These are phyloP conservation scores for Plotosus lineatus DNA, from an alignment of 2,113 vertebrate species.

Conservation along the genomic window DNA sequence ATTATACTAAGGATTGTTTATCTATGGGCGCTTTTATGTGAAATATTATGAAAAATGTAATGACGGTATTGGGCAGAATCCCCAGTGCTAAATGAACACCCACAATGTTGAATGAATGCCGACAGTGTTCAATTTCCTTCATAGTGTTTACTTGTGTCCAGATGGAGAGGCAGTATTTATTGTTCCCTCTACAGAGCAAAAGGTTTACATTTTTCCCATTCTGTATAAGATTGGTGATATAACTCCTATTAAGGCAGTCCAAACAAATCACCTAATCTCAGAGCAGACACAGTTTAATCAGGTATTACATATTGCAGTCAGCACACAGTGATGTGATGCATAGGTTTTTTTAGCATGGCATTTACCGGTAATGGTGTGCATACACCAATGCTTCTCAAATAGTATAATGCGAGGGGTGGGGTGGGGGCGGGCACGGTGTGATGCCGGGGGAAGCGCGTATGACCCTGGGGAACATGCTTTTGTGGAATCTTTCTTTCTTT, in stretches of 20 bases:
- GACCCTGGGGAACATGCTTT: no score
- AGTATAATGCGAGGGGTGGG: no score
- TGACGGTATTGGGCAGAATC: not conserved
- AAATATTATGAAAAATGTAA: conserved; percentile 4
- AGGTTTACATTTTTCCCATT: not conserved
- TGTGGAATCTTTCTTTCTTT: no score
- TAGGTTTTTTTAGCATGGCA: not conserved
- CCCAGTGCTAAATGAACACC: conserved; percentile 8
- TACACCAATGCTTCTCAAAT: no score
- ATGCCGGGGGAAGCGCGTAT: no score
- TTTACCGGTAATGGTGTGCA: no score
- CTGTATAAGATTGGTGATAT: not conserved
- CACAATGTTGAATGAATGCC: not conserved
- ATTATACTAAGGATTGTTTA: not conserved
- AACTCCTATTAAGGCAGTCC: not conserved
- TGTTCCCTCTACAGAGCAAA: not conserved
- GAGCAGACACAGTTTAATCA: not conserved
- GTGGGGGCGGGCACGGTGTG: no score
- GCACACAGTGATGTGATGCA: not conserved
- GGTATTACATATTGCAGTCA: not conserved
- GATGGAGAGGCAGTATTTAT: not conserved
- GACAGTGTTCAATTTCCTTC: not conserved
- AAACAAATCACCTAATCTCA: not conserved
- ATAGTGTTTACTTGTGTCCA: conserved; percentile 12
- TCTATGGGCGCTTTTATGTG: not conserved